These are phyloP conservation scores for Ischnura elegans DNA, from an alignment of 2,888 invertebrate species.

Conservation along the genomic window DNA sequence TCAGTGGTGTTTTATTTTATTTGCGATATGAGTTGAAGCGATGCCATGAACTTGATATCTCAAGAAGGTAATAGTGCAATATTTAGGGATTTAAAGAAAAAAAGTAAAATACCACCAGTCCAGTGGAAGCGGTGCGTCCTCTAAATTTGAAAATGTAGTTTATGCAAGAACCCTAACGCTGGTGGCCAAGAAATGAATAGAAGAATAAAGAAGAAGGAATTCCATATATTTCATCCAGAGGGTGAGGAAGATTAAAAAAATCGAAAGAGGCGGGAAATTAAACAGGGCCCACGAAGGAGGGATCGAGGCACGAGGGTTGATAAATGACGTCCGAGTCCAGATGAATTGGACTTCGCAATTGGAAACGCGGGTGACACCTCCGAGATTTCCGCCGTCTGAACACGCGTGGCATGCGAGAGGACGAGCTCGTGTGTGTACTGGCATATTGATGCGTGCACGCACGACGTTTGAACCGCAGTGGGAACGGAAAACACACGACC, in stretches of 20 bases:
- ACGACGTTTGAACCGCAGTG: not conserved
- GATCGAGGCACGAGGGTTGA: not conserved
- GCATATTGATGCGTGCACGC: not conserved
- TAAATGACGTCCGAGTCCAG: not conserved
- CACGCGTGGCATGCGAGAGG: not conserved
- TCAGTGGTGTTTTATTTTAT: too few relatives aligned
- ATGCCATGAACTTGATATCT: too few relatives aligned
- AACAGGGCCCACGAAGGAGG: too few relatives aligned
- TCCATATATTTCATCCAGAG: not conserved
- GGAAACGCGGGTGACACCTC: not conserved
- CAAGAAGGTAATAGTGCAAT: too few relatives aligned
- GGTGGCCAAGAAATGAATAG: too few relatives aligned
- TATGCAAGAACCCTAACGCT: too few relatives aligned
- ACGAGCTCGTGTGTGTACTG: not conserved
- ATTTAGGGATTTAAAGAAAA: too few relatives aligned
- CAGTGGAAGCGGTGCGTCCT: too few relatives aligned
- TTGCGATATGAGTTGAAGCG: too few relatives aligned
- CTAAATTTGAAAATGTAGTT: too few relatives aligned
- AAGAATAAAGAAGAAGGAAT: too few relatives aligned
- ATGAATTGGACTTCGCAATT: constrained; percentile 12
- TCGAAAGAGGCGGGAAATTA: not conserved
- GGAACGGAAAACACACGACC: not conserved
- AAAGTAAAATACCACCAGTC: too few relatives aligned
- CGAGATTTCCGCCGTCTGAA: not conserved
- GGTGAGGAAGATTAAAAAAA: not conserved